phyloP scores from a whole-genome alignment of 2,113 vertebrate species.

The Plectropomus leopardus region DNA sequence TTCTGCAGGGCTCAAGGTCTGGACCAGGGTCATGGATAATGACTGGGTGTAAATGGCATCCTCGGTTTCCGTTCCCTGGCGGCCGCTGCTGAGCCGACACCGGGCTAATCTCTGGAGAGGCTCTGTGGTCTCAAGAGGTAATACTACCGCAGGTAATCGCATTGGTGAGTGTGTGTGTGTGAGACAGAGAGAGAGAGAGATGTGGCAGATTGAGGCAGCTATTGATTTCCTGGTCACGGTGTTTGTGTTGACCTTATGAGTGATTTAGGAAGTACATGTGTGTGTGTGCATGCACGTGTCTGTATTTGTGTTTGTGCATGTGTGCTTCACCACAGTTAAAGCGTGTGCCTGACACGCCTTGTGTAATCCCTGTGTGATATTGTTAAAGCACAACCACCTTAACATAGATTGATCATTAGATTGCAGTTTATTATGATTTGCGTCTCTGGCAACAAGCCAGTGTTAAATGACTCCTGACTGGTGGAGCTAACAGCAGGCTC shows the following conservation, averaged over 20 bases:
- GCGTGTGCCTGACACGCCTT: too few species aligned
- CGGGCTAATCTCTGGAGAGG: conserved; percentile 54
- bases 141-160: conserved; percentile 32
- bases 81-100: conserved; percentile 26
- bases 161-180: conserved; percentile 4
- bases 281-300: neutral
- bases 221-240: conserved; percentile 52
- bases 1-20: conserved; percentile 66
- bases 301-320: neutral
- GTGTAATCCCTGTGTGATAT: neutral
- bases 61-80: conserved; percentile 51
- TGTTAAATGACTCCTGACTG: neutral
- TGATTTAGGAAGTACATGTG: conserved; percentile 20
- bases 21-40: conserved; percentile 62
- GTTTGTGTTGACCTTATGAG: conserved; percentile 51
- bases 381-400: too few species aligned
- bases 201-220: conserved; percentile 22
- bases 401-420: neutral
- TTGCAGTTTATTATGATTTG: neutral
- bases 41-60: conserved; percentile 79
- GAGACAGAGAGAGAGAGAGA: neutral
- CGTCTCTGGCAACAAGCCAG: neutral
- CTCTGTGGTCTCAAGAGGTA: conserved; percentile 45
- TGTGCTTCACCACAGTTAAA: too few species aligned
- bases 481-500: neutral